Conservation (phyloP, 2,888 invertebrate genomes). For the Acanthococcus lagerstroemiae region DNA sequence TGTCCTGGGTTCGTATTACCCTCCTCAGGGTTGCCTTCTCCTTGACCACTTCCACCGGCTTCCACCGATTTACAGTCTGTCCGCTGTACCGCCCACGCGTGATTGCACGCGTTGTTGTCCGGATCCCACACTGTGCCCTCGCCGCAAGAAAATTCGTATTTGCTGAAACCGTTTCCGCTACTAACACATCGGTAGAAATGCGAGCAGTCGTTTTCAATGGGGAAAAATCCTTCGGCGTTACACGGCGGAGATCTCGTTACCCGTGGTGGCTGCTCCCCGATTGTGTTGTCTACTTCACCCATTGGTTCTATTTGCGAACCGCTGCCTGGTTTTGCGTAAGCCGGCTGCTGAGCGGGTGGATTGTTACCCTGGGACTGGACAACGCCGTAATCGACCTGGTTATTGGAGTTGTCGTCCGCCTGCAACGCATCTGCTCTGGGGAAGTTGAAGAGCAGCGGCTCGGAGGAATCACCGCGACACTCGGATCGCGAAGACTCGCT, state of each 20-base stretch:
- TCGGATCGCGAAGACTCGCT: slow-evolving; percentile 56
- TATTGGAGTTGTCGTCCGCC: slow-evolving; percentile 16
- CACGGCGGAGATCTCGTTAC: slow-evolving; percentile 34
- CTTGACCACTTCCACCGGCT: background rate
- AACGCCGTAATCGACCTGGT: slow-evolving; percentile 13
- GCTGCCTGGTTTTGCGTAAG: slow-evolving; percentile 26
- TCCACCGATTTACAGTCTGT: slow-evolving; percentile 32
- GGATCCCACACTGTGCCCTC: slow-evolving; percentile 52
- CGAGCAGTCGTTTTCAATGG: slow-evolving; percentile 40
- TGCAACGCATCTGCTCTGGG: slow-evolving; percentile 12
- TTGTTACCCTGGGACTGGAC: slow-evolving; percentile 10
- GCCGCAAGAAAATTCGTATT: slow-evolving; percentile 48
- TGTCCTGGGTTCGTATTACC: slow-evolving; percentile 18
- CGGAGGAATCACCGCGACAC: slow-evolving; percentile 44
- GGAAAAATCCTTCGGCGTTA: slow-evolving; percentile 37
- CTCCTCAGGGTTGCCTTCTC: slow-evolving; percentile 23
- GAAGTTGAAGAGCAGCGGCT: background rate
- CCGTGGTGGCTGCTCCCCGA: slow-evolving; percentile 22
- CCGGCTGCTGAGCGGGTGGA: slow-evolving; percentile 30
- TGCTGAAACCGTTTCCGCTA: slow-evolving; percentile 40
- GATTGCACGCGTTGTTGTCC: slow-evolving; percentile 56
- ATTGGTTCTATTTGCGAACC: slow-evolving; percentile 3
- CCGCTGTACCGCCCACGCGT: slow-evolving; percentile 50
- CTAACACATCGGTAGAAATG: slow-evolving; percentile 43
- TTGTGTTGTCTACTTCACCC: background rate